phyloP scores from a whole-genome alignment of 2,113 vertebrate species.

The Eubucco bourcierii region DNA sequence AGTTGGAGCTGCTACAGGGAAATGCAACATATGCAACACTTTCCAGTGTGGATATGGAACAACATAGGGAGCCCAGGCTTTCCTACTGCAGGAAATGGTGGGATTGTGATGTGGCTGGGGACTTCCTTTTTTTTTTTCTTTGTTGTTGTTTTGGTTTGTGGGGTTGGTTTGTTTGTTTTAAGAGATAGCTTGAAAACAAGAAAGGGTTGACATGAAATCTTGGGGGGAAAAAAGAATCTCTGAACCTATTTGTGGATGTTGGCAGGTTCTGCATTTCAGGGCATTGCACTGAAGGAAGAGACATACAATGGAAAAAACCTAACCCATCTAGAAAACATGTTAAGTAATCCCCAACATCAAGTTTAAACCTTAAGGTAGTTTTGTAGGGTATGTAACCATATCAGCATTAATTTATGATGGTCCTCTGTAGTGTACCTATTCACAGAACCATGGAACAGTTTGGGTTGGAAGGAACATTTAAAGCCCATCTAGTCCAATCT shows the following conservation, averaged over 20 bases:
- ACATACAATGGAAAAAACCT: background rate
- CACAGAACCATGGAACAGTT: no score
- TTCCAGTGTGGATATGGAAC: rapidly evolving
- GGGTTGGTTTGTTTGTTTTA: background rate
- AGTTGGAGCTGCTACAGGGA: background rate
- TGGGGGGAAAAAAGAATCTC: background rate
- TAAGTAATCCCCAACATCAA: background rate
- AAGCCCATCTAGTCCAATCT: no score
- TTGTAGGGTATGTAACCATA: background rate
- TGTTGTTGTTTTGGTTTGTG: background rate
- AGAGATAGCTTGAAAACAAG: background rate
- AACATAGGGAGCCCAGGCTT: background rate
- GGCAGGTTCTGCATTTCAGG: background rate
- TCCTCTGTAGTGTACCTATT: background rate
- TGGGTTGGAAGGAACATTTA: no score
- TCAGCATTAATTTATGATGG: background rate
- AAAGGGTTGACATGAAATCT: background rate
- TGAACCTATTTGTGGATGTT: background rate
- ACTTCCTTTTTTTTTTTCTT: background rate
- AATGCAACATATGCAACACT: background rate
- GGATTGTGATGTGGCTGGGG: background rate
- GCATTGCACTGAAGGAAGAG: background rate
- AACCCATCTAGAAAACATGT: background rate
- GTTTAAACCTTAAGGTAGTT: background rate
- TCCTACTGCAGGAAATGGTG: background rate